Evolutionary conservation across 2,888 invertebrate genomes (phyloP), one percentile per base, ranked within the genome.

Genomic region (Cephonodes hylas): DNA sequence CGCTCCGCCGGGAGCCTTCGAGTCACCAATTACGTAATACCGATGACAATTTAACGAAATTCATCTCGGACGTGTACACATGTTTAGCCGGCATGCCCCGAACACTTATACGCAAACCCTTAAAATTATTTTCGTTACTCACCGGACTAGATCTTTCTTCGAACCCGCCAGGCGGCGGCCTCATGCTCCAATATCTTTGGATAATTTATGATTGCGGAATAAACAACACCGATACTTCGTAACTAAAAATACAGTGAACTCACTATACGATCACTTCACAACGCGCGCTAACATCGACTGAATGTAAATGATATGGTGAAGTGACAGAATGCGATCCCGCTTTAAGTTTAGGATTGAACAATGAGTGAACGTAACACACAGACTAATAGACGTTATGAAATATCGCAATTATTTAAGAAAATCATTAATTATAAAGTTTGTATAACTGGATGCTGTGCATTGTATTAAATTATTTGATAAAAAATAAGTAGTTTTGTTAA

Each of bases 1-100:
- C 34, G 23, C 23, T 58, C 57, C 22, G 23, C n/a, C 8, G 22
- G 57, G 67, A 71, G 66, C 64, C 68, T 66, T 65, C 64, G 44
- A 64, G 46, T 64, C 65, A 60, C 64, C 62, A 70, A 77, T 77
- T 79, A 75, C 72, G 70, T 77, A 81, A 78, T 61, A 27, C 45
- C 20, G 61, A 65, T 69, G 61, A 65, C 61, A 66, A 64, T 69
- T 64, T 61, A 64, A 62, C 64, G 57, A 69, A 69, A 64, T 70
- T 66, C 67, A 67, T 68, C 62, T 61, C 53, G 44, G 31, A 15
- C 53, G 34, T 23, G 38, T 25, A 59, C 31, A 23, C 31, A 53
- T 58, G 15, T 23, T 8, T 46, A 42, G 27, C 53, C 61, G 48
- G 60, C 53, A 53, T 53, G 18, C 31, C 18, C 53, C 18, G 53